Percentiles rank a stretch among this genome's conserved stretches.
Evolutionary conservation across 2,797 vertebrate genomes (phyloP).

Genomic region (Acanthis flammea): DNA sequence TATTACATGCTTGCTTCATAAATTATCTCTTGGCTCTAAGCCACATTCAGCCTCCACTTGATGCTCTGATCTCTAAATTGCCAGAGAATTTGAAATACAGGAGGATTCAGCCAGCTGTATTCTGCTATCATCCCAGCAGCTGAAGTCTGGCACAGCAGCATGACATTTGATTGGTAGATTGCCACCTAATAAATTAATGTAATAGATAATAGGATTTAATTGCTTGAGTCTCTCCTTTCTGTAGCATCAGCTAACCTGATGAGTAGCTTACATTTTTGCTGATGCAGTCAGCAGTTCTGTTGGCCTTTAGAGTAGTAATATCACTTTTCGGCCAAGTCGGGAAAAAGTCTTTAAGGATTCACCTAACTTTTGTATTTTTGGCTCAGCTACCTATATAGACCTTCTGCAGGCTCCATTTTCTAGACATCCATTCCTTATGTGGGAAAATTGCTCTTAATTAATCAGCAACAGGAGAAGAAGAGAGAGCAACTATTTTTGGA

Average conservation of each 20-base stretch:
- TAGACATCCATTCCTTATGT: neutral
- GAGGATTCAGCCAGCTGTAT: slow-evolving; percentile 29
- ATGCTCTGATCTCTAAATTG: slow-evolving; percentile 39
- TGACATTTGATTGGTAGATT: slow-evolving; percentile 46
- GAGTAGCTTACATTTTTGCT: slow-evolving; percentile 25
- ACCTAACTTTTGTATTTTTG: neutral
- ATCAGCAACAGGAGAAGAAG: neutral
- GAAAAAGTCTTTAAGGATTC: neutral
- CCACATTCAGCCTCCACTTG: neutral
- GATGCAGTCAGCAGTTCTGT: neutral
- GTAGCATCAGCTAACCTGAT: slow-evolving; percentile 33
- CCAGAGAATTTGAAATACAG: neutral
- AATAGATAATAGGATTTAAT: slow-evolving; percentile 53
- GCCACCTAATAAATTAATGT: slow-evolving; percentile 54
- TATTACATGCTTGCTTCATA: neutral
- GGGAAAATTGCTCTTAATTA: neutral
- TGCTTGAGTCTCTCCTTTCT: slow-evolving; percentile 14
- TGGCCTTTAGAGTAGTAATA: neutral
- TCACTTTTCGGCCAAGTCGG: neutral
- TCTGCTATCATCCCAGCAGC: neutral
- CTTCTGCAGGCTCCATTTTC: neutral
- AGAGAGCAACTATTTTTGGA: neutral
- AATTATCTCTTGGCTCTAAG: slow-evolving; percentile 48
- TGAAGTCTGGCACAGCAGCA: neutral
- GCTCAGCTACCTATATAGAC: neutral